Conservation (phyloP, 1,140 invertebrate species). For the Cydia fagiglandana region DNA sequence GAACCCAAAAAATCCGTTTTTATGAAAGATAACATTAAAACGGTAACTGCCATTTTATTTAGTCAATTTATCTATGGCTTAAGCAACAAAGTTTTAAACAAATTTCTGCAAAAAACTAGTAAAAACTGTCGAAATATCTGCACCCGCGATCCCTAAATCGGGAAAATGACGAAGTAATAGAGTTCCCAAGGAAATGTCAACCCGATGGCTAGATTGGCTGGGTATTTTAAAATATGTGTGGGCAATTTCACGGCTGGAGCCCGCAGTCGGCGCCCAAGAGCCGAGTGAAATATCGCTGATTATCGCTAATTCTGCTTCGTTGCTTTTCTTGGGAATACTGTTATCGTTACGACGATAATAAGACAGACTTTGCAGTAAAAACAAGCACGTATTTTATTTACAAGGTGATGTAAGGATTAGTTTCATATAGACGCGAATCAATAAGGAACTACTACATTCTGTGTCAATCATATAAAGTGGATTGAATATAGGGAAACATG, state of each 20-base stretch:
- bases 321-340: constrained; percentile 8
- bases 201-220: constrained; percentile 36
- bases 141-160: neutral
- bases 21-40: too few species aligned
- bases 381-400: neutral
- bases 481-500: too few species aligned
- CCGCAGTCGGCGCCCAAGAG: constrained; percentile 43
- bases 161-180: constrained; percentile 41
- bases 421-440: too few species aligned
- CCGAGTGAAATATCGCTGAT: constrained; percentile 57
- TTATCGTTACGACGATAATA: constrained; percentile 9
- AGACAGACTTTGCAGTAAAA: neutral
- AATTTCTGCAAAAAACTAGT: too few species aligned
- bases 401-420: neutral
- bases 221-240: constrained; percentile 70
- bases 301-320: constrained; percentile 41
- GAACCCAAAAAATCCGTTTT: too few species aligned
- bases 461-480: too few species aligned
- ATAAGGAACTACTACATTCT: too few species aligned
- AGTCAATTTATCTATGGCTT: too few species aligned
- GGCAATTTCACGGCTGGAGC: constrained; percentile 68
- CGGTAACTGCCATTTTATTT: too few species aligned
- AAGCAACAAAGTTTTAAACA: too few species aligned
- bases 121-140: neutral
- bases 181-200: constrained; percentile 47